Conservation (phyloP, 2,888 invertebrate genomes). For the Eupeodes latifasciatus region DNA sequence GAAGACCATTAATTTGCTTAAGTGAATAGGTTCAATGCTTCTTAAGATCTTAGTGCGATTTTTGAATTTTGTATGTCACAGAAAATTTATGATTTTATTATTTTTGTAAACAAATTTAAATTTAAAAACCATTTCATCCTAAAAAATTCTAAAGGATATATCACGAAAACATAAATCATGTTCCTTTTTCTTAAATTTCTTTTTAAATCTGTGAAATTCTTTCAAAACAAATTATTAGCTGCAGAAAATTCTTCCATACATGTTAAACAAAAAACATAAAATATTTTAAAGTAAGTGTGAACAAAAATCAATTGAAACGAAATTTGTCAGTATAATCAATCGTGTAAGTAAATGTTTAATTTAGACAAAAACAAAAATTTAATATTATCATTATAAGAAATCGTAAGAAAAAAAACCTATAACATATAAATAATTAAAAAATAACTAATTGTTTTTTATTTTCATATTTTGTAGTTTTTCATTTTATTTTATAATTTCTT, state of each 20-base stretch:
- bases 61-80: too few species aligned
- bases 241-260: conserved; percentile 29
- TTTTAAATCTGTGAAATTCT: background rate
- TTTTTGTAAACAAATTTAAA: too few species aligned
- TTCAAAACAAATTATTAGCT: background rate
- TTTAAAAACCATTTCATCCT: too few species aligned
- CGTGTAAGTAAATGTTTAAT: conserved; percentile 22
- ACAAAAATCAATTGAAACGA: conserved; percentile 21
- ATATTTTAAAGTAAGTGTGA: conserved; percentile 5
- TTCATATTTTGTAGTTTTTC: conserved; percentile 32
- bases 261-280: background rate
- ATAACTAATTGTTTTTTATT: background rate
- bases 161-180: too few species aligned
- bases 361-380: background rate
- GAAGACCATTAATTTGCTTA: too few species aligned
- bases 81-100: too few species aligned
- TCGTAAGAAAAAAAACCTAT: background rate
- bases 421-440: background rate
- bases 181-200: background rate
- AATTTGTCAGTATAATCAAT: conserved; percentile 16
- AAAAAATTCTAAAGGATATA: too few species aligned
- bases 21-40: too few species aligned
- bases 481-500: conserved; percentile 4
- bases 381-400: background rate
- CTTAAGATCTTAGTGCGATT: too few species aligned